These are phyloP conservation scores for Argopecten irradians DNA, from an alignment of 1,140 invertebrate species.

Conservation along the genomic window DNA sequence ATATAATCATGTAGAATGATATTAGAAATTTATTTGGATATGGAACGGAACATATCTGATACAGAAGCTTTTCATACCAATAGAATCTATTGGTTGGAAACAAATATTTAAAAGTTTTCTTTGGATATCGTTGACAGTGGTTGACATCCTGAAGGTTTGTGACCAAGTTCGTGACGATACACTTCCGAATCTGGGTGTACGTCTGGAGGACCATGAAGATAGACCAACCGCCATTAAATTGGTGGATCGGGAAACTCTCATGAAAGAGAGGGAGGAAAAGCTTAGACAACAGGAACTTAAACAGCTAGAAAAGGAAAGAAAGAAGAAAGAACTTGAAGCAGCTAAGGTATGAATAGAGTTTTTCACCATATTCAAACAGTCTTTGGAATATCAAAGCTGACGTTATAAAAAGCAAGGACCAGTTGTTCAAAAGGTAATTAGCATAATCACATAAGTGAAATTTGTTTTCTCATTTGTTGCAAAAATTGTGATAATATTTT, in stretches of 20 bases:
- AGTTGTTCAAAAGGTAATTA: too few relatives aligned
- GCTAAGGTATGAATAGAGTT: constrained; percentile 67
- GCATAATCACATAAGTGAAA: too few relatives aligned
- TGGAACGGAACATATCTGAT: too few relatives aligned
- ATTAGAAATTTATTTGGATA: neutral
- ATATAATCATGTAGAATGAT: neutral
- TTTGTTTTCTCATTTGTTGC: too few relatives aligned
- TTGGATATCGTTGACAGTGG: constrained; percentile 75
- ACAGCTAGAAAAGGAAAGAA: constrained; percentile 85
- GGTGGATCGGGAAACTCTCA: constrained; percentile 87
- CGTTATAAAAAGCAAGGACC: too few relatives aligned
- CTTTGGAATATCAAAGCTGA: too few relatives aligned
- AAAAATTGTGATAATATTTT: too few relatives aligned
- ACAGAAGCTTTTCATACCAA: too few relatives aligned
- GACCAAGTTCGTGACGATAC: constrained; percentile 92
- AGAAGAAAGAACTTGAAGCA: constrained; percentile 85
- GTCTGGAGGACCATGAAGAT: constrained; percentile 91
- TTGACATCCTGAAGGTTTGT: constrained; percentile 89
- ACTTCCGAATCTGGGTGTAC: constrained; percentile 93
- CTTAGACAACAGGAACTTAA: constrained; percentile 85
- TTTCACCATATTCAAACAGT: neutral
- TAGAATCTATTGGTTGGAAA: too few relatives aligned
- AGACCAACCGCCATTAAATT: constrained; percentile 82
- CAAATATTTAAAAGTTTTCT: too few relatives aligned
- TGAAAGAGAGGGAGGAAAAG: constrained; percentile 89